These are phyloP conservation scores for Horisme vitalbata DNA, from an alignment of 2,888 invertebrate genomes.

Conservation along the genomic window DNA sequence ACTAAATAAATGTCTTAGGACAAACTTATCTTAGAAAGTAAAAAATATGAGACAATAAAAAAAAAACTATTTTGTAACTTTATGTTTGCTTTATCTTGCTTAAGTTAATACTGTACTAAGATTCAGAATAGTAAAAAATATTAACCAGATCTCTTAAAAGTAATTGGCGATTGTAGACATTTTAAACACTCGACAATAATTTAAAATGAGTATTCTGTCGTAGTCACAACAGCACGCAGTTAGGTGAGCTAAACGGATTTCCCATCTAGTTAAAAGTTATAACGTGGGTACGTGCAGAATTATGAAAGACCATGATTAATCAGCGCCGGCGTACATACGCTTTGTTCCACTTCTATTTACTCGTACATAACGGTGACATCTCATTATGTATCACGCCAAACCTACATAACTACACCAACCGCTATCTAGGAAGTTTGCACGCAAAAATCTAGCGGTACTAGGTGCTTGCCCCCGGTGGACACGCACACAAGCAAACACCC, in stretches of 20 bases:
- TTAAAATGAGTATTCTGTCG: too few species aligned
- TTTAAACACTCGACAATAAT: too few species aligned
- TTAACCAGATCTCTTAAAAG: too few species aligned
- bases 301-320: conserved; percentile 75
- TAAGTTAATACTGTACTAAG: too few species aligned
- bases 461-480: conserved; percentile 68
- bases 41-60: too few species aligned
- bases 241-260: conserved; percentile 22
- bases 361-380: conserved; percentile 70
- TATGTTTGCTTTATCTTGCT: too few species aligned
- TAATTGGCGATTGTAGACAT: too few species aligned
- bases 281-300: conserved; percentile 39
- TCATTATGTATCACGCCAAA: conserved; percentile 73
- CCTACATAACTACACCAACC: conserved; percentile 50
- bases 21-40: too few species aligned
- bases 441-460: conserved; percentile 78
- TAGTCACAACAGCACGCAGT: conserved; percentile 3
- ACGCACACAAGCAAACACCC: conserved; percentile 42
- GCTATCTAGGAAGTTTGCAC: conserved; percentile 78
- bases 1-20: too few species aligned
- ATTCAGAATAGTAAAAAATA: too few species aligned
- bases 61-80: too few species aligned
- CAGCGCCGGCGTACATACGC: conserved; percentile 65
- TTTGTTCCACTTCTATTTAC: conserved; percentile 76
- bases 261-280: conserved; percentile 33